A percentile compares a stretch with the other conserved stretches of the same genome.
These are phyloP conservation scores for Rhabditoides inermis DNA, from an alignment of 2,888 invertebrate genomes.

Conservation along the genomic window DNA sequence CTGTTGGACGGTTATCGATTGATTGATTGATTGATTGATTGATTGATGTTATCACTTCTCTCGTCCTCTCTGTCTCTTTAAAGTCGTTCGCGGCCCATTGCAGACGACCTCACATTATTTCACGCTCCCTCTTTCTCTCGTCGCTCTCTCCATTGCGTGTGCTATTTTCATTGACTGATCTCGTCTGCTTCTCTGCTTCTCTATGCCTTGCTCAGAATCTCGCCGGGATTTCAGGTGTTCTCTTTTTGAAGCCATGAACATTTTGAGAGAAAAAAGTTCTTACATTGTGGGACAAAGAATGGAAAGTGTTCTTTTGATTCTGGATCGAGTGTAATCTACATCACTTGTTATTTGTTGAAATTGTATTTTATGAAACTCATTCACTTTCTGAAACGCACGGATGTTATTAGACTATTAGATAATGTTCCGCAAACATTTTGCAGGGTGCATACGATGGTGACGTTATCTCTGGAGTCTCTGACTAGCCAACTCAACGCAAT, in stretches of 20 bases:
- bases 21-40: too few relatives aligned
- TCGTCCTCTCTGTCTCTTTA: background rate
- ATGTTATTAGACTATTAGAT: too few relatives aligned
- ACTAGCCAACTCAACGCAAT: conserved; percentile 1
- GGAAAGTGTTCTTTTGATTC: too few relatives aligned
- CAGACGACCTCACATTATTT: background rate
- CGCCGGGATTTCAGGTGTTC: background rate
- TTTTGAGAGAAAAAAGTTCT: too few relatives aligned
- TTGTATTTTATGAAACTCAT: too few relatives aligned
- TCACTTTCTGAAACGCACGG: too few relatives aligned
- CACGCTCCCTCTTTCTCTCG: background rate
- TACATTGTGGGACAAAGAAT: too few relatives aligned
- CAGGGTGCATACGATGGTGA: too few relatives aligned
- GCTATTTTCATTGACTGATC: background rate
- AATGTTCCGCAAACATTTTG: too few relatives aligned
- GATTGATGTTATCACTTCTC: background rate
- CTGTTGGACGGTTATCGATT: background rate
- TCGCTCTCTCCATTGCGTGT: background rate
- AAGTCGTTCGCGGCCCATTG: background rate
- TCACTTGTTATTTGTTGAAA: too few relatives aligned
- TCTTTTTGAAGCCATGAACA: too few relatives aligned
- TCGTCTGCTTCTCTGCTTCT: background rate
- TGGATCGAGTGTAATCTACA: too few relatives aligned
- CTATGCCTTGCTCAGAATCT: background rate
- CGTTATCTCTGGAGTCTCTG: background rate